Evolutionary conservation across 2,113 vertebrate species (phyloP), one percentile per base, ranked within the genome.

Genomic region (Greenwoodochromis staneri): DNA sequence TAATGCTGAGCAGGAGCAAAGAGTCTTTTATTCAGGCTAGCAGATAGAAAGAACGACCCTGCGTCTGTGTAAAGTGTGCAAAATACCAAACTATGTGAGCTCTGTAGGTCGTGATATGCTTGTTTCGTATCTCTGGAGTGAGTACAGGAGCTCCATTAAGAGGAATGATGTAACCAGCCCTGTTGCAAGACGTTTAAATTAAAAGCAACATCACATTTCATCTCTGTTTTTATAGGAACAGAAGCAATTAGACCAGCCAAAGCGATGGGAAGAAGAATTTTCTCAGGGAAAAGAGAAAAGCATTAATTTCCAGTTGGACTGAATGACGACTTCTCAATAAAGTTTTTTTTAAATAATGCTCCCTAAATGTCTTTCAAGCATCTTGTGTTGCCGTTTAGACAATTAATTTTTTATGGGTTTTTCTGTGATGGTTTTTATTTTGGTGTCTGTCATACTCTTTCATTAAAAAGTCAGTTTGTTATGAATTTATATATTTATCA

Each of bases 101-200:
- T 45, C n/a, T 16, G 3, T 8, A 45, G 38, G 8, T 73, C 9
- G 69, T 10, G 3, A 0, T 73, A 2, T 17, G 4, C 8, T 6
- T 73, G 40, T 3, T 45, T 73, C 2, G 21, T 24, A 17, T 45
- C 14, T 73, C 69, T 73, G 69, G 13, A 47, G 6, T 10, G 5
- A 47, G 71, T 5, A 7, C 71, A 47, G 42, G 42, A 47, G 69
- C 40, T 73, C 69, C 38, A 73, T 73, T 73, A 73, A 17, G 69
- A 45, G 69, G 24, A 47, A 76, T 76, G 21, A 76, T 47, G 71
- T 1, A 76, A 47, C 4, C 24, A 29, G 14, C 5, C 24, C 21
- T 3, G 21, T 47, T 47, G 69, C 40, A 47, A 76, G 0, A 76
- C 71, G 11, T 76, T 76, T 76, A 47, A 12, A 47, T 76, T 1